Conservation (phyloP, 2,888 invertebrate species). For the Hydraecia micacea region DNA sequence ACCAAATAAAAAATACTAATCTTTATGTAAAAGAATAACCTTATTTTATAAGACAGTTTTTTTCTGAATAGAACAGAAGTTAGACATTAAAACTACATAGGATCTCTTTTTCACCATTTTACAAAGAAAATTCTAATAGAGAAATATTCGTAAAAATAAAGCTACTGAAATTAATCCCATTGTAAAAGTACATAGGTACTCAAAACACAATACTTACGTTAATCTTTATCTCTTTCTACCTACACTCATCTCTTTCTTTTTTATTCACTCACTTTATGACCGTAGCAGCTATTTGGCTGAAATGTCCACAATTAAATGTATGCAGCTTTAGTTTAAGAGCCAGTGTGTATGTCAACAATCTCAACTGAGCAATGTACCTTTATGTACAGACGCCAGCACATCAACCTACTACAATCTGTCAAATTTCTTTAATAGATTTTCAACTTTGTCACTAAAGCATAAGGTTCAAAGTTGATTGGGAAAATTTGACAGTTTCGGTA, state of each 20-base stretch:
- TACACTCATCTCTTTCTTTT: background rate
- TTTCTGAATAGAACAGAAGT: background rate
- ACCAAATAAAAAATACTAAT: background rate
- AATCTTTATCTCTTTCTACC: background rate
- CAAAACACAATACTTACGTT: background rate
- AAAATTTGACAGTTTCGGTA: no score
- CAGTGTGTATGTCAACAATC: constrained; percentile 55
- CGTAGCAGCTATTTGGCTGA: constrained; percentile 23
- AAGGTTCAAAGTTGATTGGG: no score
- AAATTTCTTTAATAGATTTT: no score
- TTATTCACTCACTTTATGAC: constrained; percentile 15
- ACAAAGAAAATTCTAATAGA: background rate
- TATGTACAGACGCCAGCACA: no score
- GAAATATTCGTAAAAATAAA: background rate
- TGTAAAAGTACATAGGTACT: background rate
- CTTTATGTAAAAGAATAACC: no score
- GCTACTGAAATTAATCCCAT: no score
- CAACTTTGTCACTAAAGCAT: no score
- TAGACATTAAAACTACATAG: background rate
- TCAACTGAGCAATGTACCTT: constrained; percentile 45
- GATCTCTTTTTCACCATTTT: no score
- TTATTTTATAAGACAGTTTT: no score
- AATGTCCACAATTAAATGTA: constrained; percentile 51
- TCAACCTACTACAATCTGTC: no score
- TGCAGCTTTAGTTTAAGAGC: constrained; percentile 57